A percentile compares a stretch with the other conserved stretches of the same genome.
Conservation (phyloP, 1,140 invertebrate species). For the Lasaia peninsularis region DNA sequence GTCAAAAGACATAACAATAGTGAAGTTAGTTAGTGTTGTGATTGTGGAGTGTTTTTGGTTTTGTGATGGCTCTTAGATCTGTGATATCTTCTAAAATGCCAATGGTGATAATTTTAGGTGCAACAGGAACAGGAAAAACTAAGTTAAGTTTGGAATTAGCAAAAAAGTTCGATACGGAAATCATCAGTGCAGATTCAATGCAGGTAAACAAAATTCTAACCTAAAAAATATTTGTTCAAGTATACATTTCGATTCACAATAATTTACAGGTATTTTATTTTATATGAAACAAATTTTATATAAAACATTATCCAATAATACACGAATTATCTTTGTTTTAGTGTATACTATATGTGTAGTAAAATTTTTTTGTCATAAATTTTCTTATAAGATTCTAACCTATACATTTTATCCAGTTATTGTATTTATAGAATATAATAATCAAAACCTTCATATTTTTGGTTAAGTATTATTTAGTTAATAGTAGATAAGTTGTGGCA, state of each 20-base stretch:
- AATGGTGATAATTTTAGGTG: conserved; percentile 93
- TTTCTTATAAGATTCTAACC: background rate
- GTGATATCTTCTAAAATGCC: conserved; percentile 78
- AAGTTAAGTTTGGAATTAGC: conserved; percentile 96
- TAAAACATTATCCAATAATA: background rate
- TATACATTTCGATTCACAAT: background rate
- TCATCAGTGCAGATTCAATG: conserved; percentile 99
- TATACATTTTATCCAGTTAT: background rate
- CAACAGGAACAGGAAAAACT: conserved; percentile 98
- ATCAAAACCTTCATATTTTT: no score
- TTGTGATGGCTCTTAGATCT: conserved; percentile 61
- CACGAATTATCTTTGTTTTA: background rate
- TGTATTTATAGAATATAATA: no score
- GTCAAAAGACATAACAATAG: conserved; percentile 53
- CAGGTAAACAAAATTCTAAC: conserved; percentile 84
- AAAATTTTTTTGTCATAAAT: background rate
- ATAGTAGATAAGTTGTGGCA: no score
- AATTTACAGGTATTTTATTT: no score
- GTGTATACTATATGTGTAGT: background rate
- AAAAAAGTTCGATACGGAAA: conserved; percentile 92
- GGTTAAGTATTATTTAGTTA: no score
- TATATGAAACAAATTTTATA: no score
- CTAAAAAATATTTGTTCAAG: conserved; percentile 38
- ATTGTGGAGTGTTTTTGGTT: conserved; percentile 22
- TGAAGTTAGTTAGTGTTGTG: conserved; percentile 67